phyloP scores from a whole-genome alignment of 2,113 vertebrate species.

The Laterallus jamaicensis region DNA sequence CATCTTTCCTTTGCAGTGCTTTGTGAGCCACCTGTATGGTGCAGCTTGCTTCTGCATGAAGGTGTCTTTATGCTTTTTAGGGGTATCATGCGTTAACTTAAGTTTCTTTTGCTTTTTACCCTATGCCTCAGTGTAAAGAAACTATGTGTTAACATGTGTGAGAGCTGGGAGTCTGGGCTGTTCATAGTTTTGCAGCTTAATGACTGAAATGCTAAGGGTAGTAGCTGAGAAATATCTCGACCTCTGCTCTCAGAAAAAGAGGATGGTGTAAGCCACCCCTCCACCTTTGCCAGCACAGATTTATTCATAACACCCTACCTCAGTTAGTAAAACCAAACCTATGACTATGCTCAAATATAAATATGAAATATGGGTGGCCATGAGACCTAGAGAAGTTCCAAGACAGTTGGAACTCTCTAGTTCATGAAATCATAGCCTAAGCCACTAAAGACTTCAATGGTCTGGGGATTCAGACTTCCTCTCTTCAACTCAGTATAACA shows the following conservation, averaged over 20 bases:
- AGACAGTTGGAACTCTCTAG: background rate
- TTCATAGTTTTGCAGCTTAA: background rate
- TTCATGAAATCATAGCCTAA: background rate
- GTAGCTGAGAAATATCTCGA: background rate
- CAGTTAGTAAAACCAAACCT: background rate
- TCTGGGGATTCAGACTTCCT: background rate
- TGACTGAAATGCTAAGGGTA: background rate
- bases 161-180: background rate
- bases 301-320: background rate
- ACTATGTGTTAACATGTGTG: background rate
- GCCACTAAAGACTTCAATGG: background rate
- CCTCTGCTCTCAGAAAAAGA: background rate
- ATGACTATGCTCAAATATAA: background rate
- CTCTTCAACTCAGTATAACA: too few species aligned
- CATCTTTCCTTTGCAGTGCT: background rate
- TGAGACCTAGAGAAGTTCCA: background rate
- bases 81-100: background rate
- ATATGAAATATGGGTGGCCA: fast-evolving
- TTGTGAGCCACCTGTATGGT: background rate
- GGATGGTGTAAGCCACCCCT: background rate
- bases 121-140: background rate
- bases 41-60: background rate
- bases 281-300: background rate
- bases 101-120: background rate
- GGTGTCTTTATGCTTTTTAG: background rate